Evolutionary conservation across 2,113 vertebrate species (phyloP).

Genomic region (Phylloscopus whistleri): DNA sequence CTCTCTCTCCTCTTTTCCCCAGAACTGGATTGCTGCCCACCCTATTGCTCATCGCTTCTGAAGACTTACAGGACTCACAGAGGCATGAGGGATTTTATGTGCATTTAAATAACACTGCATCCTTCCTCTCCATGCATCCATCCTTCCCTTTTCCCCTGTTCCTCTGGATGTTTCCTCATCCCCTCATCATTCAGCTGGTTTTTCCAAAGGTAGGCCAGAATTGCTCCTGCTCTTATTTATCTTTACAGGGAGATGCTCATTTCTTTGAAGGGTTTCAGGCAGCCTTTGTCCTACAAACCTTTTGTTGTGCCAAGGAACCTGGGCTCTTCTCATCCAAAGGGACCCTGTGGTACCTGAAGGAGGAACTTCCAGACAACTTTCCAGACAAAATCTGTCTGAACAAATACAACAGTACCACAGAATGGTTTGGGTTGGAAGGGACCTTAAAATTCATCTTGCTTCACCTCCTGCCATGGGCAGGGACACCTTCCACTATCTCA

Average conservation of each 20-base stretch:
- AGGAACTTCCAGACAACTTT: background rate
- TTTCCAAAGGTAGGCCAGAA: background rate
- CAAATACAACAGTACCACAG: background rate
- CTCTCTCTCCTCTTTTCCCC: background rate
- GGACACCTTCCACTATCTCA: background rate
- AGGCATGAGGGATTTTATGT: background rate
- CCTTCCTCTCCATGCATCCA: background rate
- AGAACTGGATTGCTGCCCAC: background rate
- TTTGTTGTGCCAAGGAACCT: background rate
- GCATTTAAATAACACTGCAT: background rate
- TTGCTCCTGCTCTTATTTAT: background rate
- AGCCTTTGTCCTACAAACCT: background rate
- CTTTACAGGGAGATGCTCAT: background rate
- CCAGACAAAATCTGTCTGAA: background rate
- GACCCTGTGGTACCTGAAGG: background rate
- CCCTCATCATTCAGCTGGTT: background rate
- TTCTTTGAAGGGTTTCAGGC: background rate
- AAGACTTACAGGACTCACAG: background rate
- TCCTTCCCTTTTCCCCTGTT: background rate
- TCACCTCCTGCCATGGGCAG: background rate
- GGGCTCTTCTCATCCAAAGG: background rate
- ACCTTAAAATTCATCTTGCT: background rate
- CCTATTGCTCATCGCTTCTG: background rate
- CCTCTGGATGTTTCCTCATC: background rate
- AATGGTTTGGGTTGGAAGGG: background rate